Evolutionary conservation across 1,140 invertebrate species (phyloP).

Genomic region (Pachypeltis micranthus): DNA sequence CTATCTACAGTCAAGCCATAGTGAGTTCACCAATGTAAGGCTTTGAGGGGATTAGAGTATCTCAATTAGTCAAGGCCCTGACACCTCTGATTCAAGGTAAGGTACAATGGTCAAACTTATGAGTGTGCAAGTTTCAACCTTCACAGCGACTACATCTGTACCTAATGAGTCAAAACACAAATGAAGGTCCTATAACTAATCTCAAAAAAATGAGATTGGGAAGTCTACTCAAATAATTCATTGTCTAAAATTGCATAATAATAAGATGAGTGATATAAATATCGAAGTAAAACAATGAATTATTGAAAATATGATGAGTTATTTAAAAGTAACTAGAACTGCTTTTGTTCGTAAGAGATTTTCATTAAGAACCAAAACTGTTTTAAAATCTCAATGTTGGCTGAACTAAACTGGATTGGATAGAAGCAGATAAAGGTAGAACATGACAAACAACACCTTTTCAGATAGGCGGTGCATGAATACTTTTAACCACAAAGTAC

Average conservation of each 20-base stretch:
- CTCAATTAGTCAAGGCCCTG: neutral
- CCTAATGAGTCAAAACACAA: neutral
- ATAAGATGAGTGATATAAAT: neutral
- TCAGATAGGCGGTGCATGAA: neutral
- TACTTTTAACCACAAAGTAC: neutral
- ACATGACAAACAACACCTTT: neutral
- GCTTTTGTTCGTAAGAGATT: too few species aligned
- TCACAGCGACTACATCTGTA: neutral
- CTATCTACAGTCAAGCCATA: too few species aligned
- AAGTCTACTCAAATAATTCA: too few species aligned
- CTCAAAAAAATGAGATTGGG: too few species aligned
- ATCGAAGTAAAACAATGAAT: too few species aligned
- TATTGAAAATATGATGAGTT: too few species aligned
- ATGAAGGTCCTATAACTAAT: too few species aligned
- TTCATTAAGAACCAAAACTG: too few species aligned
- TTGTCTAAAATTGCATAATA: too few species aligned
- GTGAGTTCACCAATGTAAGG: too few species aligned
- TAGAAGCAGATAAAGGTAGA: neutral
- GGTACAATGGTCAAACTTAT: neutral
- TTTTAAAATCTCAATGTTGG: too few species aligned
- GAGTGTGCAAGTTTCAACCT: neutral
- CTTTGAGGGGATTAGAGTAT: neutral
- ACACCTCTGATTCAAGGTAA: neutral
- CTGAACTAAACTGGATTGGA: neutral
- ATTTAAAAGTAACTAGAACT: too few species aligned